Base-by-base conservation (phyloP, 2,113 vertebrate genomes). In the Urocynchramus pylzowi region DNA sequence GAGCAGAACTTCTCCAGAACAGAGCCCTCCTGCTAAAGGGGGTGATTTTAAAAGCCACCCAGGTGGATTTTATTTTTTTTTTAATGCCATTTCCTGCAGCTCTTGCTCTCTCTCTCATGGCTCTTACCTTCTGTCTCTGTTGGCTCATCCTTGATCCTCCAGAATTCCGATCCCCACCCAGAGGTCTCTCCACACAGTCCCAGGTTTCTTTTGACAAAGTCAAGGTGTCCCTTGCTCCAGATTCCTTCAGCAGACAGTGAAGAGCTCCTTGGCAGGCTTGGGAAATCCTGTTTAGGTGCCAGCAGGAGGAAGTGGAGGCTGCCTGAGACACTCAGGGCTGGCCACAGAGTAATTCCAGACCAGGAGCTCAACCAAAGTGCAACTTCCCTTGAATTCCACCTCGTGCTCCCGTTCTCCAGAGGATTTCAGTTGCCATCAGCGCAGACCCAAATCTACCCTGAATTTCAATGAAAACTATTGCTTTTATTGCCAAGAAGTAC, bases 391-490 rank as follows among this genome's bases (percentile, higher is more conserved):
- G 26, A 56, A 30, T 64, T 93, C 74, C 90, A 84, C 83, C 42
- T 77, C 30, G 28, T 6, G 16, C 30, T 26, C n/a, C 76, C n/a
- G 54, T 30, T 81, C 73, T 68, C 41, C 53, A 16, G 73, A 69
- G 30, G 37, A 74, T 73, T 84, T 56, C 70, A 54, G 86, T 20
- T 80, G 91, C 96, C 68, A 78, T 78, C 80, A 91, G 87, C 7
- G n/a, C 90, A 94, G 81, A 87, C 81, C 42, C 64, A 35, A 73
- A 73, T 21, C 91, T 74, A 84, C 85, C 89, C 91, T 96, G 89
- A 90, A 94, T 95, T 91, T 97, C 91, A 53, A 49, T 77, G 94
- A 75, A 93, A 96, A 97, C 94, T 90, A 97, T 86, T 97, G 96
- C 97, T 97, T 92, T 96, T 94, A 96, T 93, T 87, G 96, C 96